Percentiles rank a stretch among this genome's conserved stretches.
Conservation (phyloP, 2,113 vertebrate genomes). For the Meriones unguiculatus region DNA sequence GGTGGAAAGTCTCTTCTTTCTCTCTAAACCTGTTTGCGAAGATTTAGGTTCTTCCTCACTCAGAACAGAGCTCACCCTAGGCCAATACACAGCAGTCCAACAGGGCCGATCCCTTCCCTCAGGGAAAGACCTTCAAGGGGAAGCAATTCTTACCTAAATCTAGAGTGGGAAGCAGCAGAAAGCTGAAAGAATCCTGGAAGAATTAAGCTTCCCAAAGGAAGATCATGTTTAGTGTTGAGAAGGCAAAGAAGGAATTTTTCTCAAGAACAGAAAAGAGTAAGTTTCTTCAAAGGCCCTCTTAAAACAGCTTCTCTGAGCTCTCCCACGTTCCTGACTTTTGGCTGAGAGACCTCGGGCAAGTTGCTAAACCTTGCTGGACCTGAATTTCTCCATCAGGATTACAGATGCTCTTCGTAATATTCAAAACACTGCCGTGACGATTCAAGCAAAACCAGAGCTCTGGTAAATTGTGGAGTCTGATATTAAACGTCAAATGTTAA, state of each 20-base stretch:
- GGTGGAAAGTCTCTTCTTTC: not conserved
- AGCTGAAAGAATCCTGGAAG: not conserved
- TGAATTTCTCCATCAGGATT: not conserved
- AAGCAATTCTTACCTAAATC: not conserved
- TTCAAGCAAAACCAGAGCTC: slow-evolving; percentile 27
- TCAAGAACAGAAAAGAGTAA: not conserved
- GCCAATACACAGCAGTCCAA: not conserved
- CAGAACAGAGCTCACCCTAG: not conserved
- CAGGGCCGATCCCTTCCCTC: not conserved
- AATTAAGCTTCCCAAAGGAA: slow-evolving; percentile 32
- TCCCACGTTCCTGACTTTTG: not conserved
- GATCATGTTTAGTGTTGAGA: not conserved
- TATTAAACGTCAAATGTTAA: not conserved
- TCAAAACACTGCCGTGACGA: slow-evolving; percentile 42
- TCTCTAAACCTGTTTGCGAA: not conserved
- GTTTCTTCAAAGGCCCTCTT: not conserved
- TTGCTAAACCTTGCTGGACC: not conserved
- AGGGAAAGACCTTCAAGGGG: not conserved
- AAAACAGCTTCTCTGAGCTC: not conserved
- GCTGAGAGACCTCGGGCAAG: not conserved
- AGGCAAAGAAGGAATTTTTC: slow-evolving; percentile 22
- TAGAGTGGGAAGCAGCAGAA: not conserved
- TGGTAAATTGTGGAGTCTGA: not conserved
- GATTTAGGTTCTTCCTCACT: not conserved
- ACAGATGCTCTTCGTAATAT: not conserved